Evolutionary conservation across 2,888 invertebrate genomes (phyloP).

Genomic region (Boloria selene): DNA sequence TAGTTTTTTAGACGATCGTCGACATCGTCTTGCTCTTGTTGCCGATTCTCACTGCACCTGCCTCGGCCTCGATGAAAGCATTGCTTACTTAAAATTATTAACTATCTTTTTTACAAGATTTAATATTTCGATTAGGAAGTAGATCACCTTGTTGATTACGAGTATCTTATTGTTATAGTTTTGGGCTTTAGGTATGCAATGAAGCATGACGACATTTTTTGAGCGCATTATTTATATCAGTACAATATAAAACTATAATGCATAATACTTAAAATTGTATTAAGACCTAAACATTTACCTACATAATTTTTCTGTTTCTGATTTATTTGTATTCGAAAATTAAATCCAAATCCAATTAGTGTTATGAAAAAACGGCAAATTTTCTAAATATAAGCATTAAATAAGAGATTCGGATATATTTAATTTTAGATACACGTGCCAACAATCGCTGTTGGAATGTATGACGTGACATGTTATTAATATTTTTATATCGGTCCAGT

Average conservation of each 20-base stretch:
- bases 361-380: neutral
- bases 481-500: slow-evolving; percentile 71
- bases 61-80: slow-evolving; percentile 62
- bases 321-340: slow-evolving; percentile 20
- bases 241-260: slow-evolving; percentile 57
- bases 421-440: slow-evolving; percentile 34
- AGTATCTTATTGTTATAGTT: slow-evolving; percentile 73
- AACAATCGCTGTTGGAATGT: slow-evolving; percentile 27
- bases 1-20: slow-evolving; percentile 42
- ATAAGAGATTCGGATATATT: slow-evolving; percentile 14
- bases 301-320: slow-evolving; percentile 27
- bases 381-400: slow-evolving; percentile 4
- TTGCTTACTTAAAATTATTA: slow-evolving; percentile 72
- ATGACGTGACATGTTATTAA: slow-evolving; percentile 53
- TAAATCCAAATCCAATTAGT: too few relatives aligned
- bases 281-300: slow-evolving; percentile 29
- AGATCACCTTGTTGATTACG: slow-evolving; percentile 77
- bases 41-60: slow-evolving; percentile 60
- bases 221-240: slow-evolving; percentile 55
- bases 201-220: slow-evolving; percentile 62
- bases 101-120: slow-evolving; percentile 71
- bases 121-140: slow-evolving; percentile 76
- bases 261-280: slow-evolving; percentile 54
- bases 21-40: slow-evolving; percentile 57
- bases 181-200: slow-evolving; percentile 58